Percentiles rank a stretch among this genome's conserved stretches.
phyloP scores from a whole-genome alignment of 2,113 vertebrate genomes.

The Dromiciops gliroides region DNA sequence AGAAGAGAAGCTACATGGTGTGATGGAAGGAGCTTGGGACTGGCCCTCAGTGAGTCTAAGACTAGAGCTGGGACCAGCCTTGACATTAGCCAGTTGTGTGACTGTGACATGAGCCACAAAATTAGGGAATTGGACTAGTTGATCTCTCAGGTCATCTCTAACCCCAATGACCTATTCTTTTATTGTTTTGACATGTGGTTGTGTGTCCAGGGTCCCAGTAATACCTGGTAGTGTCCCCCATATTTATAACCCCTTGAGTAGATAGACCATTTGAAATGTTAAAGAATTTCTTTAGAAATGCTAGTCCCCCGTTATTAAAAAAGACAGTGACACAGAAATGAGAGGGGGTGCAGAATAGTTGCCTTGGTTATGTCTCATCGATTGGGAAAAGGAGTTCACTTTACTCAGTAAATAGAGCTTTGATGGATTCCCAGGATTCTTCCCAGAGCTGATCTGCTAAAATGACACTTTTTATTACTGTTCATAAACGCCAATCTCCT shows the following conservation, averaged over 20 bases:
- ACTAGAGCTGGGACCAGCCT: background rate
- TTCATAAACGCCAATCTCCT: constrained; percentile 98
- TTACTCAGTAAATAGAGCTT: constrained; percentile 94
- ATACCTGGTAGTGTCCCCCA: background rate
- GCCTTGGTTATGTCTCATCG: constrained; percentile 84
- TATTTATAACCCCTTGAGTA: background rate
- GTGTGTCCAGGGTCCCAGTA: background rate
- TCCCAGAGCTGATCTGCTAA: constrained; percentile 92
- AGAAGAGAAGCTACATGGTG: background rate
- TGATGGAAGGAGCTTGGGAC: background rate
- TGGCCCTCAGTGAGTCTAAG: background rate
- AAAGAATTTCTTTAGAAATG: constrained; percentile 71
- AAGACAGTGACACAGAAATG: constrained; percentile 73
- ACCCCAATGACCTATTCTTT: background rate
- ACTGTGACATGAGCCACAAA: background rate
- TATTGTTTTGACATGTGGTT: background rate
- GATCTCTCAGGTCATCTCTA: rapidly evolving
- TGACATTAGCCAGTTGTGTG: background rate
- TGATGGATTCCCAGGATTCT: constrained; percentile 88
- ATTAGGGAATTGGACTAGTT: background rate
- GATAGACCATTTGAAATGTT: constrained; percentile 59
- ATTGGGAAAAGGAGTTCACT: constrained; percentile 89
- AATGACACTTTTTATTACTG: constrained; percentile 99
- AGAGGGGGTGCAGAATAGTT: constrained; percentile 73
- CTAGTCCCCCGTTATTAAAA: constrained; percentile 72